These are phyloP conservation scores for Zaprionus camerounensis DNA, from an alignment of 1,140 invertebrate genomes.

Conservation along the genomic window DNA sequence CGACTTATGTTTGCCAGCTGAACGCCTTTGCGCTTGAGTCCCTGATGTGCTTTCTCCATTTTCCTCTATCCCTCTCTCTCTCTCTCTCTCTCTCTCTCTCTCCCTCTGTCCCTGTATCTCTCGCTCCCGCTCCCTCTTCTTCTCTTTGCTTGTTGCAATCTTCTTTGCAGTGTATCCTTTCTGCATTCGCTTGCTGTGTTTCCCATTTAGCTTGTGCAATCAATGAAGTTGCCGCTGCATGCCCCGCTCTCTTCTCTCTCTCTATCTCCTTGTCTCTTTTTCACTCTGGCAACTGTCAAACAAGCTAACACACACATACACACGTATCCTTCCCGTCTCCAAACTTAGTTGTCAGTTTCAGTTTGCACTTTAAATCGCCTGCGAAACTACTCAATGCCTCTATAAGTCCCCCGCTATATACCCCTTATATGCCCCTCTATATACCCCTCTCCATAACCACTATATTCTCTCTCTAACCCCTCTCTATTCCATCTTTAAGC, in stretches of 20 bases:
- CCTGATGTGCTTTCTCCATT: not conserved
- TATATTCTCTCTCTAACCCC: not conserved
- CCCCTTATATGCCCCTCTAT: not conserved
- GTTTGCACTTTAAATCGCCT: constrained; percentile 67
- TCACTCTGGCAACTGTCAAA: constrained; percentile 12
- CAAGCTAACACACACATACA: constrained; percentile 11
- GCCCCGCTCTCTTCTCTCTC: constrained; percentile 13
- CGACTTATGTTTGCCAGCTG: constrained; percentile 78
- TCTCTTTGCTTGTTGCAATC: constrained; percentile 14
- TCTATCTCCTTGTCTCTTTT: not conserved
- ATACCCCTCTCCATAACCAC: not conserved
- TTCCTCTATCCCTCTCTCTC: not conserved
- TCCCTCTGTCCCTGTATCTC: not conserved
- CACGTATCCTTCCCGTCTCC: constrained; percentile 32
- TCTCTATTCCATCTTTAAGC: not conserved
- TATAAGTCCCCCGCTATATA: not conserved
- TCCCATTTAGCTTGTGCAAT: constrained; percentile 58
- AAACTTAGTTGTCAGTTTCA: constrained; percentile 71
- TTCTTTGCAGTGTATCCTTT: constrained; percentile 11
- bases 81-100: not conserved
- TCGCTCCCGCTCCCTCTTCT: not conserved
- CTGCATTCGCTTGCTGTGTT: constrained; percentile 16
- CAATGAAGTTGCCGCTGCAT: constrained; percentile 51
- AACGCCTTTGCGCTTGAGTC: constrained; percentile 61
- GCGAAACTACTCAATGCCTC: constrained; percentile 10